Conservation (phyloP, 2,797 vertebrate genomes). For the Pipistrellus pygmaeus region DNA sequence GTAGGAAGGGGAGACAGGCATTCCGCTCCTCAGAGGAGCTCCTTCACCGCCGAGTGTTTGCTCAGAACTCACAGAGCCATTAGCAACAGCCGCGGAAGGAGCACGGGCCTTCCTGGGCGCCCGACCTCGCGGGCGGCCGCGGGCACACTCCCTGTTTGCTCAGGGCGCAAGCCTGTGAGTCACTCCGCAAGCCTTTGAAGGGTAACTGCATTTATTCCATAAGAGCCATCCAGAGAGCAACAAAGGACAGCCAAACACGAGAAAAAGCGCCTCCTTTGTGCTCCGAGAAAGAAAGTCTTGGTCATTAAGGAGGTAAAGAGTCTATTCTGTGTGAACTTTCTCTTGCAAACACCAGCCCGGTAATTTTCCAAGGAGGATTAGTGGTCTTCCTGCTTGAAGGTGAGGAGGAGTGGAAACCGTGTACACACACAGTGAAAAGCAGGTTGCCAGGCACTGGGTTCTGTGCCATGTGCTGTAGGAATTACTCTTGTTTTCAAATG, state of each 20-base stretch:
- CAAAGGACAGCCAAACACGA: constrained; percentile 58
- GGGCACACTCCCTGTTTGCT: background rate
- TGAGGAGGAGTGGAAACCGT: fast-evolving
- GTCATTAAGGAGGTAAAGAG: constrained; percentile 53
- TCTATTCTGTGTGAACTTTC: background rate
- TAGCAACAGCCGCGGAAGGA: background rate
- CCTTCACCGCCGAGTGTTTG: constrained; percentile 28
- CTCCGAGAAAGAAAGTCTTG: constrained; percentile 22
- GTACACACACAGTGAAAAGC: fast-evolving
- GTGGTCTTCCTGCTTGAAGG: background rate
- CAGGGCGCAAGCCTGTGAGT: background rate
- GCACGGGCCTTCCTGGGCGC: background rate
- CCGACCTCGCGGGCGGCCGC: background rate
- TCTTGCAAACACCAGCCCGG: constrained; percentile 17
- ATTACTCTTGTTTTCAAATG: fast-evolving
- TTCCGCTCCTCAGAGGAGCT: constrained; percentile 3
- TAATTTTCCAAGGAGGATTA: constrained; percentile 36
- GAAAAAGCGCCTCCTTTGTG: constrained; percentile 50
- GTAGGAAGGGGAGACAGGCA: background rate
- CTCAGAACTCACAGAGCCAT: constrained; percentile 2
- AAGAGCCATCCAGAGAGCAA: constrained; percentile 65
- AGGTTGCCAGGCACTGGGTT: fast-evolving
- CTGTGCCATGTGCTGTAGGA: fast-evolving
- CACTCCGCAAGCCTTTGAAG: constrained; percentile 54
- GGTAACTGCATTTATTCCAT: constrained; percentile 28